phyloP scores from a whole-genome alignment of 2,113 vertebrate genomes.

The Prietella phreatophila region DNA sequence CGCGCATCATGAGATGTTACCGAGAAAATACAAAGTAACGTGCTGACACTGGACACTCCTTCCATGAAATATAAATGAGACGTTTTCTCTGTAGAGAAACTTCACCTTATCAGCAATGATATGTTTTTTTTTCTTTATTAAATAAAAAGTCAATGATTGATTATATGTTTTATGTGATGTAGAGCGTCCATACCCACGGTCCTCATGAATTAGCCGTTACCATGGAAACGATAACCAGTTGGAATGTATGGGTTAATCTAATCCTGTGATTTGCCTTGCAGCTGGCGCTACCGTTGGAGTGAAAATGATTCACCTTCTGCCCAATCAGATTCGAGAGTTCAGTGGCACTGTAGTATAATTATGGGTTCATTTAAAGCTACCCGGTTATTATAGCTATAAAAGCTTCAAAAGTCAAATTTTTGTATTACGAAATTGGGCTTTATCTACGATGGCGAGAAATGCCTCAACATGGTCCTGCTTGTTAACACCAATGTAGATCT shows the following conservation, averaged over 20 bases:
- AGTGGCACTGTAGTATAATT: neutral
- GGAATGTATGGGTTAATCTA: too few species aligned
- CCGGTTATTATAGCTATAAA: neutral
- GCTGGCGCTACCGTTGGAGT: neutral
- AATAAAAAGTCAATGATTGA: neutral
- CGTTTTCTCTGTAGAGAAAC: neutral
- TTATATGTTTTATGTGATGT: neutral
- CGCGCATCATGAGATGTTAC: too few species aligned
- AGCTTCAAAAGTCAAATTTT: neutral
- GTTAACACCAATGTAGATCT: neutral
- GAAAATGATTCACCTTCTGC: neutral
- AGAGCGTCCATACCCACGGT: neutral
- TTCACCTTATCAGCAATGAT: neutral
- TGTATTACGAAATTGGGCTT: neutral
- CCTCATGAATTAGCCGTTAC: neutral
- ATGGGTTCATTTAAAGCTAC: neutral
- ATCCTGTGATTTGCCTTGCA: too few species aligned
- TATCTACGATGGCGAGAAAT: neutral
- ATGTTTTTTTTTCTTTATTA: too few species aligned
- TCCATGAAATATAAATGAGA: neutral
- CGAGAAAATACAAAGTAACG: neutral
- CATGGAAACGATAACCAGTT: neutral
- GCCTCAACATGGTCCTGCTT: neutral
- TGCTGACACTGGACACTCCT: neutral
- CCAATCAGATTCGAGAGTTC: neutral